Evolutionary conservation across 2,888 invertebrate genomes (phyloP).

Genomic region (Seira ritae): DNA sequence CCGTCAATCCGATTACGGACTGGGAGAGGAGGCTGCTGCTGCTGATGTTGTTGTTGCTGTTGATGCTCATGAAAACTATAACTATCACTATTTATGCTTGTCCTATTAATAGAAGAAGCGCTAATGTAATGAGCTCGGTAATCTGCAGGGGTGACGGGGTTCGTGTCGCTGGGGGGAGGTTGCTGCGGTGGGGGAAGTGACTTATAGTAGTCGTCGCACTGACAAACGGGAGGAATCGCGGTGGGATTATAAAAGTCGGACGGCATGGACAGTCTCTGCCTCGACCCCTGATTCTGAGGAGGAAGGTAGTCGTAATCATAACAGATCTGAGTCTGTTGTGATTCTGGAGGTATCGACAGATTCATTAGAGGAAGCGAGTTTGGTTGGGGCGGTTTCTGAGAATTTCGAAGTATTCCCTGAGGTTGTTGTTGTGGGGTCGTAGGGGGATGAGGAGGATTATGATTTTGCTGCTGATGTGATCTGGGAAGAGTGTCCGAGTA

Average conservation of each 20-base stretch:
- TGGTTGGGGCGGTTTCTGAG: conserved; percentile 45
- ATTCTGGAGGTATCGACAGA: not conserved
- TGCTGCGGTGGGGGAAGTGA: conserved; percentile 48
- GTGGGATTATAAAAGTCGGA: conserved; percentile 73
- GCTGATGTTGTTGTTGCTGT: conserved; percentile 7
- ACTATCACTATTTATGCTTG: conserved; percentile 44
- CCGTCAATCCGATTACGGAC: conserved; percentile 40
- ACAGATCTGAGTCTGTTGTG: conserved; percentile 37
- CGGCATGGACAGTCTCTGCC: conserved; percentile 71
- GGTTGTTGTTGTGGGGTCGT: conserved; percentile 52
- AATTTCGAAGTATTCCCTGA: conserved; percentile 68
- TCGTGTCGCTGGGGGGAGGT: conserved; percentile 34
- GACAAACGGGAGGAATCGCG: conserved; percentile 67
- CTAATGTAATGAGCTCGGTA: conserved; percentile 44
- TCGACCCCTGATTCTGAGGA: conserved; percentile 10
- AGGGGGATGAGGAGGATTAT: conserved; percentile 20
- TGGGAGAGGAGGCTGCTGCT: not conserved
- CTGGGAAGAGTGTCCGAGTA: conserved; percentile 51
- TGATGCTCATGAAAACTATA: conserved; percentile 36
- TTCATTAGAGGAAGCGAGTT: conserved; percentile 33
- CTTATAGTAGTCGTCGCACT: conserved; percentile 71
- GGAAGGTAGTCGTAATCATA: conserved; percentile 15
- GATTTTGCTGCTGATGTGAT: conserved; percentile 21
- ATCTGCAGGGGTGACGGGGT: not conserved
- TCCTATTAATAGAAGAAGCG: no score